Evolutionary conservation across 2,113 vertebrate genomes (phyloP).

Genomic region (Corythornis madagascariensis): DNA sequence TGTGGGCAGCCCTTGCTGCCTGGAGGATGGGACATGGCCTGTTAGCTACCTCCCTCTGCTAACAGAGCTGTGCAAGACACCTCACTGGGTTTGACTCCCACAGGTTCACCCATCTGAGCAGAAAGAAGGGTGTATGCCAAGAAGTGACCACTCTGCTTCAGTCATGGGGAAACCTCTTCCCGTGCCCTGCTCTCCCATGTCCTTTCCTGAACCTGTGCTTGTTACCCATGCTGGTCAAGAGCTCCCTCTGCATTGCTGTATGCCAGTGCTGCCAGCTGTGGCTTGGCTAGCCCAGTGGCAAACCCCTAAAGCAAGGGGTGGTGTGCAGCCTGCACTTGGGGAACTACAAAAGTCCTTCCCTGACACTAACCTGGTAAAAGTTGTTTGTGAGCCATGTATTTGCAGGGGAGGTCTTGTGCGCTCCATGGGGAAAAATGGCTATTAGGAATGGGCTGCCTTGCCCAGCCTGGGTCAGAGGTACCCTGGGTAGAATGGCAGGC

Average conservation of each 20-base stretch:
- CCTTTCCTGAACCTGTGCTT: not conserved
- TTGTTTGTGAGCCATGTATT: rapidly evolving
- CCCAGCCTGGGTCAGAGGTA: not conserved
- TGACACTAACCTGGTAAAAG: not conserved
- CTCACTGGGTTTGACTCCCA: not conserved
- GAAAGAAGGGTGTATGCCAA: not conserved
- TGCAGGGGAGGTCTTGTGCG: not conserved
- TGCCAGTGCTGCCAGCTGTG: not conserved
- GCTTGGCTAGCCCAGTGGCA: not conserved
- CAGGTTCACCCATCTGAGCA: not conserved
- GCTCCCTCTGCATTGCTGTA: not conserved
- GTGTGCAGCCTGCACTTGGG: not conserved
- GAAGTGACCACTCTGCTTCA: not conserved
- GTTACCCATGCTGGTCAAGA: not conserved
- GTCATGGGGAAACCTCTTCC: not conserved
- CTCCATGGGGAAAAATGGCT: not conserved
- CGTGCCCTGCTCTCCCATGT: not conserved
- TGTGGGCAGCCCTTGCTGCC: not conserved
- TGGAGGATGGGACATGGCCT: not conserved
- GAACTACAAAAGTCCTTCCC: not conserved
- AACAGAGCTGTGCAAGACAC: not conserved
- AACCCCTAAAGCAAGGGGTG: not conserved
- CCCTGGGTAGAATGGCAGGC: not conserved
- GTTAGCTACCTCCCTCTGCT: rapidly evolving
- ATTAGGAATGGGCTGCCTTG: not conserved